Base-by-base conservation (phyloP, 2,888 invertebrate species). In the Melolontha melolontha region DNA sequence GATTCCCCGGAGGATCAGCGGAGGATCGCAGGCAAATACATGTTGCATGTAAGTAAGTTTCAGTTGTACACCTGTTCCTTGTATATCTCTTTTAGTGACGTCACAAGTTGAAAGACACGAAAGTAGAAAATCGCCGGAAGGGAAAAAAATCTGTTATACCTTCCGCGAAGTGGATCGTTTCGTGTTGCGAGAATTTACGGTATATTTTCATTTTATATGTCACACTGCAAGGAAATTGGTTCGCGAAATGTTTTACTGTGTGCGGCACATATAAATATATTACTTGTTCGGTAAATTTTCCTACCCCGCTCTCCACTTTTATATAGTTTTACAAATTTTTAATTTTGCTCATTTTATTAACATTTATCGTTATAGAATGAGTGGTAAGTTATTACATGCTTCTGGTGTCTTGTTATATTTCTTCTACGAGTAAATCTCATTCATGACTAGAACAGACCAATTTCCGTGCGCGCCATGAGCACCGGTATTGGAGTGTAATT, bases 1-100 rank as follows among this genome's bases (percentile, higher is more conserved):
- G 93, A 87, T 93, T 95, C 83, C 92, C 92, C 47, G 92, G 92
- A 67, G 91, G 92, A 75, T 90, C 91, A 59, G 85, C 92, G 64
- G 94, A 94, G 83, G 92, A 93, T 80, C 89, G 91, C 57, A 87
- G 91, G 78, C 88, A 89, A 73, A 87, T 95, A 75, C 90, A 91
- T 79, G 93, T 95, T 76, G 89, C 92, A 82, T 95, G 95, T 95
- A 86, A 92, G 95, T 91, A 79, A 72, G 70, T 70, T 72, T 73
- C 72, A 66, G 68, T 69, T 59, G 57, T 64, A 64, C 59, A 42
- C 44, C 50, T 68, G 14, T 64, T 68, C 57, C 29, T 29, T 34
- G 10, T 27, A 12, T 12, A 17, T 17, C n/a, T 17, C 11, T 40
- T 12, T n/a, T 11, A 17, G 8, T 29, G 40, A 22, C 22, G 22